Conservation (phyloP, 2,797 vertebrate species). For the Arrhamphus sclerolepis region DNA sequence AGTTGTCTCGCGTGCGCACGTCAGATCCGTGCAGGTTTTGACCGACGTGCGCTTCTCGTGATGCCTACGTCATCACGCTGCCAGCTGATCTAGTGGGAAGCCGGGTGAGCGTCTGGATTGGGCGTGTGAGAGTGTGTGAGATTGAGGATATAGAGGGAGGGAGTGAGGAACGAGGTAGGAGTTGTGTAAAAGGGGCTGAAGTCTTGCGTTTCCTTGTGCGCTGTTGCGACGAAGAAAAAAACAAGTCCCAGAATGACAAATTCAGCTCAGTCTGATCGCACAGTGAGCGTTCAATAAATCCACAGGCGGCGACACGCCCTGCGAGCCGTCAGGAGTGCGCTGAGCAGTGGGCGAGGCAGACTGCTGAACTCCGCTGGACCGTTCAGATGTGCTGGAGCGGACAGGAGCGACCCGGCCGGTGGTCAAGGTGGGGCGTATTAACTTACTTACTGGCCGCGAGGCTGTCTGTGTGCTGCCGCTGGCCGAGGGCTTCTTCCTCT, state of each 20-base stretch:
- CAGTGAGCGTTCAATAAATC: conserved; percentile 19
- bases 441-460: background rate
- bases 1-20: conserved; percentile 46
- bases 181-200: conserved; percentile 74
- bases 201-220: conserved; percentile 60
- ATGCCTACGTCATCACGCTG: conserved; percentile 86
- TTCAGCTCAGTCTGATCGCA: background rate
- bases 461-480: conserved; percentile 36
- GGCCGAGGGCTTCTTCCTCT: conserved; percentile 34
- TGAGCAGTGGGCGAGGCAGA: conserved; percentile 61
- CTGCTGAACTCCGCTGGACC: conserved; percentile 45
- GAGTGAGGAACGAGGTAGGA: conserved; percentile 46
- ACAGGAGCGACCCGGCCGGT: conserved; percentile 51
- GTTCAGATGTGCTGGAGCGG: conserved; percentile 33
- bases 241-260: conserved; percentile 13
- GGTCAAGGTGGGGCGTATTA: conserved; percentile 71
- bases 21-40: conserved; percentile 67
- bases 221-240: conserved; percentile 32
- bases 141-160: conserved; percentile 32
- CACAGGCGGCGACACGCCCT: conserved; percentile 51
- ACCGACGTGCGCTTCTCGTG: conserved; percentile 72
- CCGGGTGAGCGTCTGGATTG: conserved; percentile 75
- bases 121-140: conserved; percentile 50
- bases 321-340: conserved; percentile 51
- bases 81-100: conserved; percentile 93